A percentile compares a stretch with the other conserved stretches of the same genome.
Conservation (phyloP, 2,797 vertebrate species). For the Remorina albescens region DNA sequence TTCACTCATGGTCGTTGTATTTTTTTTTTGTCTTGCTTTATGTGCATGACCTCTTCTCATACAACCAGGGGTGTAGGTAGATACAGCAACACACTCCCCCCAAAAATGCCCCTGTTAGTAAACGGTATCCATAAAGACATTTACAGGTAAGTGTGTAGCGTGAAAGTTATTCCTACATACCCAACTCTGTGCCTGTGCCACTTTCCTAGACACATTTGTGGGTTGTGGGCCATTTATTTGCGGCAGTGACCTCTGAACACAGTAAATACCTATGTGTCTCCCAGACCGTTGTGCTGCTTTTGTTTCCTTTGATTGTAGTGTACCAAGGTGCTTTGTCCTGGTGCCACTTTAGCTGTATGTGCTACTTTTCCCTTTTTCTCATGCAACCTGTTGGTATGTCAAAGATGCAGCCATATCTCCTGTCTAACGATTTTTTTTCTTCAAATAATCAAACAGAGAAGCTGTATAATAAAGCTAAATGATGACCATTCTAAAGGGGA, state of each 20-base stretch:
- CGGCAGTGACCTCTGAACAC: constrained; percentile 16
- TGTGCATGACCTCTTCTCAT: constrained; percentile 60
- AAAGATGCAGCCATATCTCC: background rate
- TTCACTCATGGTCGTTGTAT: constrained; percentile 65
- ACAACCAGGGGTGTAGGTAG: constrained; percentile 89
- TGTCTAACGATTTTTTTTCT: background rate
- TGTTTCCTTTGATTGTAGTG: constrained; percentile 52
- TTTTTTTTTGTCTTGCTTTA: constrained; percentile 58
- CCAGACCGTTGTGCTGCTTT: constrained; percentile 47
- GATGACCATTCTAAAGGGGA: background rate
- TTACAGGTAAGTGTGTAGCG: constrained; percentile 89
- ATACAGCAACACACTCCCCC: constrained; percentile 91
- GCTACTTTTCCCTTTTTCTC: constrained; percentile 35
- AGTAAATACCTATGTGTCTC: constrained; percentile 37
- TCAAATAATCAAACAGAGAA: background rate
- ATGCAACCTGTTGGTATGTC: constrained; percentile 22
- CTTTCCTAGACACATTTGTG: constrained; percentile 58
- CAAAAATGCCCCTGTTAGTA: constrained; percentile 95
- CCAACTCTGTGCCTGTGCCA: constrained; percentile 36
- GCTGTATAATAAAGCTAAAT: background rate
- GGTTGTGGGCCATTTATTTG: constrained; percentile 47
- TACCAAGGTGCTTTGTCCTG: constrained; percentile 46
- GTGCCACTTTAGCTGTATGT: constrained; percentile 29
- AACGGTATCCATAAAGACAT: constrained; percentile 92
- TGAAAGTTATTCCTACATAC: constrained; percentile 21